These are phyloP conservation scores for Odontamblyopus lacepedii DNA, from an alignment of 2,797 vertebrate genomes.

Conservation along the genomic window DNA sequence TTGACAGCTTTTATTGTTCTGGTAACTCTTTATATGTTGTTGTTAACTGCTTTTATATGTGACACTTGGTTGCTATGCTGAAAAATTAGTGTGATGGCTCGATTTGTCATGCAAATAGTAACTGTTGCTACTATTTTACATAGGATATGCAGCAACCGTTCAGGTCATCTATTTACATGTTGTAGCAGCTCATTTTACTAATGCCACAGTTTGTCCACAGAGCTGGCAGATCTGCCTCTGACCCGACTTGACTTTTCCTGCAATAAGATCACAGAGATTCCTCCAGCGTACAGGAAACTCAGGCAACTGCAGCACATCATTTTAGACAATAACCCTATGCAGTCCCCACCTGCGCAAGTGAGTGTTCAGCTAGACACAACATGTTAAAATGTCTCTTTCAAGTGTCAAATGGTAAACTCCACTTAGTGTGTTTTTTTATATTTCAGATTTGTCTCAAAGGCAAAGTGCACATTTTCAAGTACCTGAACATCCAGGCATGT, in stretches of 20 bases:
- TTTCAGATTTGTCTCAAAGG: slow-evolving; percentile 97
- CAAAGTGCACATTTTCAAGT: slow-evolving; percentile 98
- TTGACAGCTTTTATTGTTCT: too few relatives aligned
- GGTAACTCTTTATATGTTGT: too few relatives aligned
- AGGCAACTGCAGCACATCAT: slow-evolving; percentile 92
- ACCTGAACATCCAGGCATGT: slow-evolving; percentile 94
- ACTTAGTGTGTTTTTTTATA: slow-evolving; percentile 38
- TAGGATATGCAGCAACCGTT: not conserved
- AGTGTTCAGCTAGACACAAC: slow-evolving; percentile 58
- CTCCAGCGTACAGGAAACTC: slow-evolving; percentile 90
- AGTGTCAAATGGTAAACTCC: slow-evolving; percentile 26
- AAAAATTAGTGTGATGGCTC: too few relatives aligned
- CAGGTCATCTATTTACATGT: not conserved
- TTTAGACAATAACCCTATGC: slow-evolving; percentile 98
- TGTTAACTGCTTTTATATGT: too few relatives aligned
- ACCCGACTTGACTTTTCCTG: slow-evolving; percentile 97
- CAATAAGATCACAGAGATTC: slow-evolving; percentile 98
- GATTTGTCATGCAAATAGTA: not conserved
- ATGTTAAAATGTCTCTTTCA: slow-evolving; percentile 33
- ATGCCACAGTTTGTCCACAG: slow-evolving; percentile 65
- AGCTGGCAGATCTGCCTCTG: slow-evolving; percentile 92
- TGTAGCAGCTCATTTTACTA: not conserved
- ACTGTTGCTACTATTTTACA: not conserved
- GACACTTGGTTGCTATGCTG: too few relatives aligned
- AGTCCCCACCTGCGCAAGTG: slow-evolving; percentile 96